Evolutionary conservation across 2,113 vertebrate genomes (phyloP).

Genomic region (Chaetodon auriga): DNA sequence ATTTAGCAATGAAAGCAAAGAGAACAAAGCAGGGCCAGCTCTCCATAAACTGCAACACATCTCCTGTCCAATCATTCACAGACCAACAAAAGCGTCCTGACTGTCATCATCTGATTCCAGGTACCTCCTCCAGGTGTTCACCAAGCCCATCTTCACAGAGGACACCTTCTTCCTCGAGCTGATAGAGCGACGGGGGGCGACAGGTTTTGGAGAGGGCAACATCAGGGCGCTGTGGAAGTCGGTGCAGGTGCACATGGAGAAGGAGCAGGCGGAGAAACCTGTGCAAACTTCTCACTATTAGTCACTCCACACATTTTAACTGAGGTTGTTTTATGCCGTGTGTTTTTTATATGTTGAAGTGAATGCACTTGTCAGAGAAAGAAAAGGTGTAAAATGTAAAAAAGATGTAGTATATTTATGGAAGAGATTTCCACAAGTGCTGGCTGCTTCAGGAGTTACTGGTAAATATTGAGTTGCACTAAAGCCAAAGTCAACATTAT

Average conservation of each 20-base stretch:
- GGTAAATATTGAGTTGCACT: slow-evolving; percentile 11
- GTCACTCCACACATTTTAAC: neutral
- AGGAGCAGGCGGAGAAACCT: slow-evolving; percentile 37
- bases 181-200: slow-evolving; percentile 90
- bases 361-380: neutral
- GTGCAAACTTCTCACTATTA: slow-evolving; percentile 33
- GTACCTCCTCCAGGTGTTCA: slow-evolving; percentile 94
- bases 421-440: neutral
- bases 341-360: neutral
- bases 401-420: slow-evolving; percentile 21
- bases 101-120: slow-evolving; percentile 47
- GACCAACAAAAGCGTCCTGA: neutral
- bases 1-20: neutral
- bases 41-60: too few relatives aligned
- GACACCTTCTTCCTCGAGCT: slow-evolving; percentile 97
- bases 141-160: slow-evolving; percentile 91
- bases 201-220: slow-evolving; percentile 94
- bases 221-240: slow-evolving; percentile 93
- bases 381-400: slow-evolving; percentile 1
- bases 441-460: neutral
- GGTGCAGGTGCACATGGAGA: slow-evolving; percentile 88
- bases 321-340: neutral
- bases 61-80: too few relatives aligned
- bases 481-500: neutral
- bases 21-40: neutral